Base-by-base conservation (phyloP, 2,113 vertebrate species). In the Variabilichromis moorii region DNA sequence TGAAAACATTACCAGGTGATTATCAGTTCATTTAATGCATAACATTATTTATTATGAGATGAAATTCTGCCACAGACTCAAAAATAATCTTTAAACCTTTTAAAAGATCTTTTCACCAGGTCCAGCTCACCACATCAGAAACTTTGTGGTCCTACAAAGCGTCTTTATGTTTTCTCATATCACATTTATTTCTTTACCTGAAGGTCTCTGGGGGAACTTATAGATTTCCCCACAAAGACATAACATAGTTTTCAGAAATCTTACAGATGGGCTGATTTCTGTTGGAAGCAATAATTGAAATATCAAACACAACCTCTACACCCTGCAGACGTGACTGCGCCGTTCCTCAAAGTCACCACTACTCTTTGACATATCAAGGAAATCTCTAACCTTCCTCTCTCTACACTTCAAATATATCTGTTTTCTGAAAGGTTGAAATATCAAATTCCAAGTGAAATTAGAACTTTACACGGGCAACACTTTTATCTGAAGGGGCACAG, bases 381-480 rank as follows among this genome's bases (percentile, higher is more conserved):
- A 82, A 88, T 86, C 51, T 83, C 59, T 83, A 68, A 86, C 92
- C 81, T 80, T 83, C 33, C 45, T 59, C 11, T 84, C 26, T 63
- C 61, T 61, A 40, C 57, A 80, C 73, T 73, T 71, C 42, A 86
- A 31, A 89, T 42, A 83, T 19, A 61, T 45, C 50, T 19, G 24
- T 81, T 26, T 57, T 78, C 45, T 26, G 80, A 87, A 19, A 66
- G 19, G 82, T 71, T 85, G 87, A 93, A 88, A 92, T 85, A 84
- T 88, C 83, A 84, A 59, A 85, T 83, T 90, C 71, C 63, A n/a
- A 31, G 78, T 54, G 16, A 89, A 91, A 87, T 91, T 82, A 86
- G 54, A 59, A 80, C 83, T 91, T 92, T 88, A 89, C 82, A 82
- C 2, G 14, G 81, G 91, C 86, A 90, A 78, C 91, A 66, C 84